Evolutionary conservation across 1,140 invertebrate genomes (phyloP).

Genomic region (Bacillus rossius): DNA sequence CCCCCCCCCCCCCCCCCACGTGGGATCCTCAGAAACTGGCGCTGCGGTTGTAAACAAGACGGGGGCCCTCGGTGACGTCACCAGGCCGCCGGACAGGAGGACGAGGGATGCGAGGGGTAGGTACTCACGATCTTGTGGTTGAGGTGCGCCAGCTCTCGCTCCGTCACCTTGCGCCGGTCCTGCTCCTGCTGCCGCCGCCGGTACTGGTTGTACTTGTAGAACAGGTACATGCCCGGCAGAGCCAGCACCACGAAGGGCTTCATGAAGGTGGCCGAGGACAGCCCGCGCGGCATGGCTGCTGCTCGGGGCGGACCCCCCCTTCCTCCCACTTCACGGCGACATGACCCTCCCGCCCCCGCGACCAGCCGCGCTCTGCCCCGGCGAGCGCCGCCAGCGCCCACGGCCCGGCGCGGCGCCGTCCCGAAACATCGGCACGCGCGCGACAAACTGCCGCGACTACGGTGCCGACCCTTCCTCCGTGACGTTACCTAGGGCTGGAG

Average conservation of each 20-base stretch:
- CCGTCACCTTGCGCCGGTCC: slow-evolving; percentile 70
- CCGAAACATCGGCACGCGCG: no score
- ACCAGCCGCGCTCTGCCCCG: slow-evolving; percentile 82
- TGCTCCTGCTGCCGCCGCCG: slow-evolving; percentile 76
- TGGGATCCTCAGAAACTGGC: background rate
- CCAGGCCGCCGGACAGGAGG: background rate
- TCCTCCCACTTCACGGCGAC: background rate
- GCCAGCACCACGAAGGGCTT: slow-evolving; percentile 75
- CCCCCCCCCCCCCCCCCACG: background rate
- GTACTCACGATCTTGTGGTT: slow-evolving; percentile 86
- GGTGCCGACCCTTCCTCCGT: no score
- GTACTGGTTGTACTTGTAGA: slow-evolving; percentile 86
- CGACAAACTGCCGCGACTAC: no score
- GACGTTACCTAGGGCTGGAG: no score
- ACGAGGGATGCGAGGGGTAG: background rate
- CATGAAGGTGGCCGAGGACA: slow-evolving; percentile 58
- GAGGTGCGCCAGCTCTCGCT: slow-evolving; percentile 76
- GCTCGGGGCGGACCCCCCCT: background rate
- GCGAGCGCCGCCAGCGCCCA: slow-evolving; percentile 55
- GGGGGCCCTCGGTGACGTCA: no score
- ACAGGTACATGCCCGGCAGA: slow-evolving; percentile 80
- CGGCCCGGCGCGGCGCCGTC: no score
- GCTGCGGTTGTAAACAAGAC: no score
- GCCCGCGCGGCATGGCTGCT: slow-evolving; percentile 50
- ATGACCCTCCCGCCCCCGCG: background rate